phyloP scores from a whole-genome alignment of 2,797 vertebrate species.

The Molothrus ater region DNA sequence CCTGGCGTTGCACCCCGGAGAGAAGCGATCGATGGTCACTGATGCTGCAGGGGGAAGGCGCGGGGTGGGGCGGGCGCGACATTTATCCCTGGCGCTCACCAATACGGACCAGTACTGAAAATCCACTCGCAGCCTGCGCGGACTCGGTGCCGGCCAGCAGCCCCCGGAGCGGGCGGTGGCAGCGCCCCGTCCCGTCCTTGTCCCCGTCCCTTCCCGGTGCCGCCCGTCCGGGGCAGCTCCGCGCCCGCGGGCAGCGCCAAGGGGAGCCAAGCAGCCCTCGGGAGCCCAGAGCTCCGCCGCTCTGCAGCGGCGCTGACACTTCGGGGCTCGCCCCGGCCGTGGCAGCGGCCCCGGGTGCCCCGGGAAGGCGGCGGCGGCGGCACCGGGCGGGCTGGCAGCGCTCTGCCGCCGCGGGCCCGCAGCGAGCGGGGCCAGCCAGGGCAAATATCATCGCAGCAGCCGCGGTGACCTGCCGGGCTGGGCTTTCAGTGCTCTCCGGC shows the following conservation, averaged over 20 bases:
- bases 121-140: not conserved
- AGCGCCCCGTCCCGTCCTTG: not conserved
- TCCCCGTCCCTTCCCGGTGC: too few species aligned
- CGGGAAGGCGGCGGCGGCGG: too few species aligned
- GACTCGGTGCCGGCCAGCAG: not conserved
- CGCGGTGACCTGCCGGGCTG: not conserved
- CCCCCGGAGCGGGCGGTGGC: not conserved
- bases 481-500: not conserved
- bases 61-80: not conserved
- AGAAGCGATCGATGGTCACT: not conserved
- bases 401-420: too few species aligned
- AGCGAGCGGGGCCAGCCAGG: not conserved
- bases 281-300: too few species aligned
- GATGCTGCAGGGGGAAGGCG: not conserved
- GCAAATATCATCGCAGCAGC: not conserved
- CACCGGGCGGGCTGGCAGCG: not conserved
- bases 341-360: not conserved
- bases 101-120: not conserved
- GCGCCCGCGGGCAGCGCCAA: not conserved
- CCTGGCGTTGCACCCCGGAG: not conserved
- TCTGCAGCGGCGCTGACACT: not conserved
- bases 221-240: not conserved
- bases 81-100: not conserved
- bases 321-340: not conserved
- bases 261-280: not conserved